A percentile compares a stretch with the other conserved stretches of the same genome.
phyloP scores from a whole-genome alignment of 2,888 invertebrate genomes.

The Rhamphomyia laevipes region DNA sequence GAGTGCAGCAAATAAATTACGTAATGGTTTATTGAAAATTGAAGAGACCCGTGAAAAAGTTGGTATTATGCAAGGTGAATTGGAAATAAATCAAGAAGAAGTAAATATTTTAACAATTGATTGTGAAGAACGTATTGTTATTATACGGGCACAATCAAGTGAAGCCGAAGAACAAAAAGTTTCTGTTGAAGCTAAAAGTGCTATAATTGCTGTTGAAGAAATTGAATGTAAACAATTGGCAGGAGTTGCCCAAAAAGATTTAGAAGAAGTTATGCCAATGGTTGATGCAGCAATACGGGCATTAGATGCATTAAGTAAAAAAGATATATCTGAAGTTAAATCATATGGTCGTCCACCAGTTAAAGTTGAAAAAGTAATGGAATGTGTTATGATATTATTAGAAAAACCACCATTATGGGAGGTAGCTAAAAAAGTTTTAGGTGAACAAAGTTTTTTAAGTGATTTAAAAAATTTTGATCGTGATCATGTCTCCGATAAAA shows the following conservation, averaged over 20 bases:
- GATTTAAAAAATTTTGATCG: conserved; percentile 76
- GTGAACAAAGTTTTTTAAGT: conserved; percentile 66
- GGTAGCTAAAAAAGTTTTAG: conserved; percentile 75
- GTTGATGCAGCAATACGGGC: conserved; percentile 70
- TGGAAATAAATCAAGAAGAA: conserved; percentile 59
- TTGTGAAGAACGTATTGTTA: conserved; percentile 74
- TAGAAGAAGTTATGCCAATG: conserved; percentile 78
- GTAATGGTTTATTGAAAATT: conserved; percentile 75
- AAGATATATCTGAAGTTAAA: conserved; percentile 80
- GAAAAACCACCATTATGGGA: conserved; percentile 65
- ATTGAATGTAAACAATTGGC: conserved; percentile 70
- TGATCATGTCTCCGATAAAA: conserved; percentile 74
- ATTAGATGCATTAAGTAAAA: conserved; percentile 69
- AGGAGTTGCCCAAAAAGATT: conserved; percentile 67
- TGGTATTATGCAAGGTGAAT: conserved; percentile 69
- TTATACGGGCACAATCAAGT: conserved; percentile 65
- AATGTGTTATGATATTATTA: conserved; percentile 74
- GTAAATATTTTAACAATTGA: conserved; percentile 66
- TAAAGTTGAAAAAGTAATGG: conserved; percentile 81
- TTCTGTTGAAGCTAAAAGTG: conserved; percentile 57
- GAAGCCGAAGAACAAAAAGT: conserved; percentile 75
- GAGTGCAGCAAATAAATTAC: conserved; percentile 62
- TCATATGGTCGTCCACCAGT: conserved; percentile 78
- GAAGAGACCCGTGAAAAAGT: conserved; percentile 76
- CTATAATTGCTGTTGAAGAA: conserved; percentile 69